phyloP scores from a whole-genome alignment of 1,140 invertebrate species.

The Lasioglossum baleicum region DNA sequence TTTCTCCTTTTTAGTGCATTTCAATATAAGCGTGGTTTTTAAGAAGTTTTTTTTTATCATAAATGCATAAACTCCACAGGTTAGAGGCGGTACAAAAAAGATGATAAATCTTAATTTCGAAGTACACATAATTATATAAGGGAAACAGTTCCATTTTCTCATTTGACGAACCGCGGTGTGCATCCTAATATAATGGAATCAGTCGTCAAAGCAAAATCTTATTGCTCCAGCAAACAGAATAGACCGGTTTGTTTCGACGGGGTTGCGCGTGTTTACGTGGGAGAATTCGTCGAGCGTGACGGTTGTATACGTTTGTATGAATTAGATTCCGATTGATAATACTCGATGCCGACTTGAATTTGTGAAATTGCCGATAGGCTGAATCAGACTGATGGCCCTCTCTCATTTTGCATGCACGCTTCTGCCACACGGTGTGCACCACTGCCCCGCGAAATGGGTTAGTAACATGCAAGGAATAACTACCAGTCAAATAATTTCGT shows the following conservation, averaged over 20 bases:
- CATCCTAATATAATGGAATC: background rate
- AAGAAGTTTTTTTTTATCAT: no score
- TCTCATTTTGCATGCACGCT: conserved; percentile 44
- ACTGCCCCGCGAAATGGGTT: conserved; percentile 50
- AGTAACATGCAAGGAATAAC: conserved; percentile 50
- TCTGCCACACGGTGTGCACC: conserved; percentile 3
- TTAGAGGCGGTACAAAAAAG: no score
- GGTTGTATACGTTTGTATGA: conserved; percentile 1
- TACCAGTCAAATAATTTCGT: conserved; percentile 58
- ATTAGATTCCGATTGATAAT: conserved; percentile 39
- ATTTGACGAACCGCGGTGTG: no score
- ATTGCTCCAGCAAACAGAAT: background rate
- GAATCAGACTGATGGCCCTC: conserved; percentile 41
- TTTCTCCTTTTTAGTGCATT: no score
- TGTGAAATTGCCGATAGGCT: conserved; percentile 41
- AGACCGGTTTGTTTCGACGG: conserved; percentile 3
- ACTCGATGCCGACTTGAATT: conserved; percentile 29
- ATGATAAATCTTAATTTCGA: no score
- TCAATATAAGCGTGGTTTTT: no score
- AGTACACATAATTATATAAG: no score
- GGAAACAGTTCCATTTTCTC: no score
- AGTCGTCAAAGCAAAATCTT: background rate
- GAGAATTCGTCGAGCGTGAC: conserved; percentile 10
- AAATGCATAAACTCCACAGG: no score
- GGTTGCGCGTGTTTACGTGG: background rate